phyloP scores from a whole-genome alignment of 2,113 vertebrate genomes.

The Semicossyphus pulcher region DNA sequence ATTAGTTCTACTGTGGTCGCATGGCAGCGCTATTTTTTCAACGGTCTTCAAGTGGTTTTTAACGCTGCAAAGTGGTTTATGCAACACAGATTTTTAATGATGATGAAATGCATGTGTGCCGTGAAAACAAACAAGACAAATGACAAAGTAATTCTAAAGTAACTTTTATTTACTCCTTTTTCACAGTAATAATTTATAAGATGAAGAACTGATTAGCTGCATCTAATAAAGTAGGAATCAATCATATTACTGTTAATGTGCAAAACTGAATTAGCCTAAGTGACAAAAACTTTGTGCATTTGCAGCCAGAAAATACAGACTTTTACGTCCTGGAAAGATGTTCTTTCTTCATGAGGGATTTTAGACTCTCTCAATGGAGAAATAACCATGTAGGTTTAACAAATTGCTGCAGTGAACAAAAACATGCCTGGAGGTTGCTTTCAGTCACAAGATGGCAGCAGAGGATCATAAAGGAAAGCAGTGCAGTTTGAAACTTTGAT shows the following conservation, averaged over 20 bases:
- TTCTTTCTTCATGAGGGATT: slow-evolving; percentile 10
- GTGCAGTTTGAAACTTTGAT: slow-evolving; percentile 32
- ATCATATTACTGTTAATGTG: neutral
- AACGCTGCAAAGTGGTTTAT: neutral
- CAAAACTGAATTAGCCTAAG: neutral
- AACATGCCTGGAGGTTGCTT: slow-evolving; percentile 24
- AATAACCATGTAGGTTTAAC: neutral
- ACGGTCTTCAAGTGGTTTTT: slow-evolving; percentile 16
- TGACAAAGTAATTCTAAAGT: neutral
- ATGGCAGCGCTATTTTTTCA: neutral
- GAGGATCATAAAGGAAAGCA: slow-evolving; percentile 27
- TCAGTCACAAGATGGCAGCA: slow-evolving; percentile 77
- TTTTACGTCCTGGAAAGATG: neutral
- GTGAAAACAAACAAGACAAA: slow-evolving; percentile 31
- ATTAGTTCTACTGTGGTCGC: slow-evolving; percentile 35
- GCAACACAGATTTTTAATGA: slow-evolving; percentile 11
- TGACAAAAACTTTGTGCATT: slow-evolving; percentile 14
- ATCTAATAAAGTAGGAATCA: neutral
- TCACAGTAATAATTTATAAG: slow-evolving; percentile 7
- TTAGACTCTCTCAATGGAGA: neutral
- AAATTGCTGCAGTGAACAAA: slow-evolving; percentile 44
- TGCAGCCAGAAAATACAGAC: slow-evolving; percentile 16
- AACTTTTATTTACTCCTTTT: slow-evolving; percentile 39
- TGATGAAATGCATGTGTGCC: slow-evolving; percentile 10
- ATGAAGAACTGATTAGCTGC: neutral